Evolutionary conservation across 1,140 invertebrate species (phyloP).

Genomic region (Leptonema lineaticorne): DNA sequence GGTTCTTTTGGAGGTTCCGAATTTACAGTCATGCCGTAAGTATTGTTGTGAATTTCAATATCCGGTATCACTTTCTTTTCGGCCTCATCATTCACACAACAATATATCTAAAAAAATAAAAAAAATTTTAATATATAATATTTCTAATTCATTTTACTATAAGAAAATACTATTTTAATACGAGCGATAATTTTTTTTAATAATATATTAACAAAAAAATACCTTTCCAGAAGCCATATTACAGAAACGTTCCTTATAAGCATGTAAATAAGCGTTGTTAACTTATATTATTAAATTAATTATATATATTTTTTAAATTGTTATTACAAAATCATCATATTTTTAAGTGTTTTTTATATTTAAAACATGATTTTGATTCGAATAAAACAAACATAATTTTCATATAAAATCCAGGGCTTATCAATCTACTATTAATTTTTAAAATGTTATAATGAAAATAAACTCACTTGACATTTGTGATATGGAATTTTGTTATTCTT

Average conservation of each 20-base stretch:
- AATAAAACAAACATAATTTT: constrained; percentile 3
- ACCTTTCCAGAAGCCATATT: no score
- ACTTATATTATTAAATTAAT: no score
- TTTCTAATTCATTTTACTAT: no score
- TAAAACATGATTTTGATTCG: neutral
- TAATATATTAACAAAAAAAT: no score
- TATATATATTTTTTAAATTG: no score
- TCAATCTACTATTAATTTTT: neutral
- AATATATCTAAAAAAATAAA: constrained; percentile 32
- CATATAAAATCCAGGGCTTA: neutral
- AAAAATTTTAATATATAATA: neutral
- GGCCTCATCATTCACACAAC: constrained; percentile 31
- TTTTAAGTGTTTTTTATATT: neutral
- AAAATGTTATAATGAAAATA: neutral
- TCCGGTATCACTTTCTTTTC: constrained; percentile 5
- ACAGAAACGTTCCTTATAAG: no score
- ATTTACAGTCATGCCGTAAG: constrained; percentile 7
- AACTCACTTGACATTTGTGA: constrained; percentile 28
- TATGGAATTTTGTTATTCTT: constrained; percentile 10
- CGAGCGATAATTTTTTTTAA: no score
- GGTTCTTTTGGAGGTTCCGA: constrained; percentile 27
- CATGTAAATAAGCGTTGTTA: no score
- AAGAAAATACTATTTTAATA: no score
- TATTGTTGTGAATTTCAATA: constrained; percentile 26
- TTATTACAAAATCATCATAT: neutral